Percentiles rank a stretch among this genome's conserved stretches.
Conservation (phyloP, 23 tunicate species). For the Aplidium turbinatum region DNA sequence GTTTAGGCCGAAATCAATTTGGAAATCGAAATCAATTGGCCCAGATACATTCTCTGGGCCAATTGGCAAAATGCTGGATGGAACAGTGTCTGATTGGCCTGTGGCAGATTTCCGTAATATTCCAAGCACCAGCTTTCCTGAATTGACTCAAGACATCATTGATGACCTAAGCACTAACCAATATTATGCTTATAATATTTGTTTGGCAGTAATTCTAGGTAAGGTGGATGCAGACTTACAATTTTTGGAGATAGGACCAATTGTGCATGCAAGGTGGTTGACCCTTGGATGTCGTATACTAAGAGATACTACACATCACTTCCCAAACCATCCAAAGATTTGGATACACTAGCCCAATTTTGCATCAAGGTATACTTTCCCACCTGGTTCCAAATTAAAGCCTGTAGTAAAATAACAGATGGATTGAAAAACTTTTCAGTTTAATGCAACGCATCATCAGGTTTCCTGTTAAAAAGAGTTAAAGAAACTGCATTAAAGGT, state of each 20-base stretch:
- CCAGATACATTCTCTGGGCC: no score
- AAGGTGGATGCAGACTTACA: background rate
- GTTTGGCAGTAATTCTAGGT: constrained; percentile 12
- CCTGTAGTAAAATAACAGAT: background rate
- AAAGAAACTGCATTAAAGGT: background rate
- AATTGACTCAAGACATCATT: no score
- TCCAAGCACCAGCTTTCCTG: no score
- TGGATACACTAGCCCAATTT: background rate
- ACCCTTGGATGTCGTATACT: constrained; percentile 13
- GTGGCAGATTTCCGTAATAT: no score
- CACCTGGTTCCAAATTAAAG: constrained; percentile 14
- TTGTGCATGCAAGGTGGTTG: constrained; percentile 10
- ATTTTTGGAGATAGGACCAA: background rate
- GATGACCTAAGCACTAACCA: constrained; percentile 22
- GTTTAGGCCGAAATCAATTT: no score
- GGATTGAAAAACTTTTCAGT: background rate
- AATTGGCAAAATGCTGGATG: no score
- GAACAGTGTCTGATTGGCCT: no score
- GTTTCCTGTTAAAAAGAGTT: background rate
- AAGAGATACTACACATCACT: constrained; percentile 12
- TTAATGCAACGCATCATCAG: background rate
- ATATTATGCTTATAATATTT: constrained; percentile 8
- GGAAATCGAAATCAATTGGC: no score
- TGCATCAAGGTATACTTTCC: background rate
- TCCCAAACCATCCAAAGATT: constrained; percentile 4